Evolutionary conservation across 2,888 invertebrate species (phyloP).

Genomic region (Tenthredo mesomela): DNA sequence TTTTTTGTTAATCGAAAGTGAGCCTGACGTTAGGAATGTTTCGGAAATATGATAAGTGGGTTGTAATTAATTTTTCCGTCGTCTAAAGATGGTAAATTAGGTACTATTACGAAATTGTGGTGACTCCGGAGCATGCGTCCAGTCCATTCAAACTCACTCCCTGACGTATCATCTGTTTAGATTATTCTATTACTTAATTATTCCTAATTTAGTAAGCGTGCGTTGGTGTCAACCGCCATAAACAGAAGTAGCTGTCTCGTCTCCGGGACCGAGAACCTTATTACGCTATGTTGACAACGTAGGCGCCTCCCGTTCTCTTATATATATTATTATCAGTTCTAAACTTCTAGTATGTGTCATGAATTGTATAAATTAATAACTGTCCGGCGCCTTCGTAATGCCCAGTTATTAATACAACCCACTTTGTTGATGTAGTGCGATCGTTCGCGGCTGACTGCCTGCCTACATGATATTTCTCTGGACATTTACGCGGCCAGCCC

Average conservation of each 20-base stretch:
- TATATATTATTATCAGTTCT: conserved; percentile 46
- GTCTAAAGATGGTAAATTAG: neutral
- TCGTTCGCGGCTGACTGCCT: conserved; percentile 52
- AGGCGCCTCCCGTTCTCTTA: conserved; percentile 41
- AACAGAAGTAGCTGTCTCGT: conserved; percentile 30
- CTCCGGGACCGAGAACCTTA: neutral
- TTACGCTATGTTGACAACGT: conserved; percentile 43
- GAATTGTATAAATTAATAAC: conserved; percentile 50
- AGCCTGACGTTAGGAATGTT: neutral
- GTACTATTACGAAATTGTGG: conserved; percentile 14
- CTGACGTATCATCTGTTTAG: conserved; percentile 47
- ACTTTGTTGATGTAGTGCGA: conserved; percentile 57
- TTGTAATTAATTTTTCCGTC: conserved; percentile 29
- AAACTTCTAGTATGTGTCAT: conserved; percentile 43
- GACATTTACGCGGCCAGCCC: conserved; percentile 54
- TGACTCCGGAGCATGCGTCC: neutral
- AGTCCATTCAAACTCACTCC: conserved; percentile 11
- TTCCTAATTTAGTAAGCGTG: conserved; percentile 48
- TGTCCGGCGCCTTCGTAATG: conserved; percentile 56
- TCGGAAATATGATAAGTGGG: neutral
- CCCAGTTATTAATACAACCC: conserved; percentile 62
- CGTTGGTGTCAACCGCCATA: conserved; percentile 42
- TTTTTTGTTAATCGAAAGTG: neutral
- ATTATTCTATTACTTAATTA: conserved; percentile 51
- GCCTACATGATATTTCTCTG: conserved; percentile 47